phyloP scores from a whole-genome alignment of 2,888 invertebrate species.

The Leptopilina myrica region DNA sequence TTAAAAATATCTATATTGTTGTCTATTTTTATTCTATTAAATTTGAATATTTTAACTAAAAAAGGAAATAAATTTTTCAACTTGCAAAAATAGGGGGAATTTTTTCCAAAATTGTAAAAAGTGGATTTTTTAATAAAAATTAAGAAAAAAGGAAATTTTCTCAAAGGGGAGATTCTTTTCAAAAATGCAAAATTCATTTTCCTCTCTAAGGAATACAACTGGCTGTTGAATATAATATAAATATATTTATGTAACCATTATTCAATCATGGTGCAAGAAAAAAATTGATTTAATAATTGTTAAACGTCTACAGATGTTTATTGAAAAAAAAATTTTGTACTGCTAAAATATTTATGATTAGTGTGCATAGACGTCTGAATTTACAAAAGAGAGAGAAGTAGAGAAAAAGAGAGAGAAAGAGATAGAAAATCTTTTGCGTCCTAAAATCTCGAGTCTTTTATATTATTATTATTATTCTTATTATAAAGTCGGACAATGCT shows the following conservation, averaged over 20 bases:
- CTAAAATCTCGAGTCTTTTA: constrained; percentile 68
- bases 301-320: constrained; percentile 27
- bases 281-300: constrained; percentile 14
- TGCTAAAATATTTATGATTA: constrained; percentile 14
- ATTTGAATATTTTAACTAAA: too few species aligned
- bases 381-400: background rate
- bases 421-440: constrained; percentile 55
- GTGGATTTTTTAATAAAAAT: too few species aligned
- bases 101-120: too few species aligned
- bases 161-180: background rate
- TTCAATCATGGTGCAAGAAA: constrained; percentile 8
- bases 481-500: constrained; percentile 45
- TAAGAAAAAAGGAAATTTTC: too few species aligned
- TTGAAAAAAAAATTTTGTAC: constrained; percentile 14
- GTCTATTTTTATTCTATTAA: too few species aligned
- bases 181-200: background rate
- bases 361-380: constrained; percentile 39
- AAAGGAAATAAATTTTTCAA: too few species aligned
- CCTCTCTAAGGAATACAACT: constrained; percentile 14
- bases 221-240: constrained; percentile 17
- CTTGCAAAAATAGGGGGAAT: too few species aligned
- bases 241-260: constrained; percentile 8
- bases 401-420: too few species aligned
- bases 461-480: constrained; percentile 61
- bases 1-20: too few species aligned